phyloP scores from a whole-genome alignment of 2,113 vertebrate genomes.

The Ammodramus savannarum region DNA sequence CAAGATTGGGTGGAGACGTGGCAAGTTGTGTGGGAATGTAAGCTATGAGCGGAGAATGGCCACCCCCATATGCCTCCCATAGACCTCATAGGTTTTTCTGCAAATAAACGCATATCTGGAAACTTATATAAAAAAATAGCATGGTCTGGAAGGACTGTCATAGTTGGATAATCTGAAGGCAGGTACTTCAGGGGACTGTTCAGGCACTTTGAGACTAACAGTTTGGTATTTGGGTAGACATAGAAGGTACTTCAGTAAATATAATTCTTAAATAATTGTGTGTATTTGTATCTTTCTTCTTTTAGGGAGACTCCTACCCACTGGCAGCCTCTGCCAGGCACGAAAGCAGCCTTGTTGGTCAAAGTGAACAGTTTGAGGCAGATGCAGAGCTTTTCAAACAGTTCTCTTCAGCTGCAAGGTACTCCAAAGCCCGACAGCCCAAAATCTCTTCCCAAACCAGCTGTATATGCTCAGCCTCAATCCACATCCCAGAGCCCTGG shows the following conservation, averaged over 20 bases:
- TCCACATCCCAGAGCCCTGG: conserved; percentile 68
- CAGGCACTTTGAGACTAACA: background rate
- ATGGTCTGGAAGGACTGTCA: background rate
- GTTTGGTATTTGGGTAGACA: background rate
- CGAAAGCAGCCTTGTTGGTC: conserved; percentile 86
- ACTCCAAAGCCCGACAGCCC: conserved; percentile 57
- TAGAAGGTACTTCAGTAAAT: background rate
- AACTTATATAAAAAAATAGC: background rate
- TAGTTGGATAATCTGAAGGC: background rate
- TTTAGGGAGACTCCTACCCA: conserved; percentile 75
- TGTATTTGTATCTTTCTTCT: background rate
- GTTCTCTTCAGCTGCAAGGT: conserved; percentile 48
- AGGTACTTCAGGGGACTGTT: background rate
- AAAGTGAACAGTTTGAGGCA: conserved; percentile 83
- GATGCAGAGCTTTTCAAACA: conserved; percentile 56
- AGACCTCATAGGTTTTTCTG: background rate
- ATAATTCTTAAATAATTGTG: background rate
- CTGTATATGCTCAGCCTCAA: conserved; percentile 60
- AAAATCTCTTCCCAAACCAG: conserved; percentile 51
- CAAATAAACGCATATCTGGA: background rate
- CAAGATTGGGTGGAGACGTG: background rate
- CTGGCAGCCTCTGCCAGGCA: conserved; percentile 85
- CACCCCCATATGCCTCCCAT: fast-evolving
- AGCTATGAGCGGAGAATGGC: fast-evolving
- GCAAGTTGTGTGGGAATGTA: background rate